These are phyloP conservation scores for Pseudorasbora parva DNA, from an alignment of 2,113 vertebrate genomes.

Conservation along the genomic window DNA sequence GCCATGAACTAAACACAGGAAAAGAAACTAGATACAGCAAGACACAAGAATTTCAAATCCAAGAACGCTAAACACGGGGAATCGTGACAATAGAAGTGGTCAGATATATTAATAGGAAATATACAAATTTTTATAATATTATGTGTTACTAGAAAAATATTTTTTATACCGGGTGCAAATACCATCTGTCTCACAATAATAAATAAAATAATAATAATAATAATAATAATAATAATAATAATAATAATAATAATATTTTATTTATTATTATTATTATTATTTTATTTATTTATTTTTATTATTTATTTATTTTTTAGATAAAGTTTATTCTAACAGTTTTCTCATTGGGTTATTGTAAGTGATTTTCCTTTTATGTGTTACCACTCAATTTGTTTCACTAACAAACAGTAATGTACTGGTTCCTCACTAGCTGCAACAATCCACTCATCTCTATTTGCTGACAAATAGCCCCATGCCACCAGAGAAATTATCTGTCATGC, in stretches of 20 bases:
- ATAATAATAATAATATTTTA: no score
- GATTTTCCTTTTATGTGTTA: slow-evolving; percentile 45
- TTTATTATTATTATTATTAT: no score
- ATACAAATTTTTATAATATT: not conserved
- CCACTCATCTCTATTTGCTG: slow-evolving; percentile 32
- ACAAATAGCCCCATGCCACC: slow-evolving; percentile 38
- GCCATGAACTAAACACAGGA: no score
- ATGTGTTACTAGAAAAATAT: no score
- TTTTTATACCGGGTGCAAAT: not conserved
- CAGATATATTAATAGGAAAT: not conserved
- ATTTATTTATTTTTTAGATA: no score
- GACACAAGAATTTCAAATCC: no score
- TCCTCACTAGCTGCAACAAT: slow-evolving; percentile 19
- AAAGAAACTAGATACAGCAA: no score
- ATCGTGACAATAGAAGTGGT: no score
- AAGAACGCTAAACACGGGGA: no score
- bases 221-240: no score
- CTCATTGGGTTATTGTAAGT: not conserved
- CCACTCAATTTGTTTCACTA: slow-evolving; percentile 34
- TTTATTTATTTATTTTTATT: no score
- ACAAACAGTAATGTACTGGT: slow-evolving; percentile 46
- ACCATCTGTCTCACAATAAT: not conserved
- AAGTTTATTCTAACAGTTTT: not conserved
- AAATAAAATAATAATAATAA: no score
- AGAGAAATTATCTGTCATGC: slow-evolving; percentile 40